Evolutionary conservation across 2,888 invertebrate genomes (phyloP), one percentile per base, ranked within the genome.

Genomic region (Sinodicranocentrus sp.): DNA sequence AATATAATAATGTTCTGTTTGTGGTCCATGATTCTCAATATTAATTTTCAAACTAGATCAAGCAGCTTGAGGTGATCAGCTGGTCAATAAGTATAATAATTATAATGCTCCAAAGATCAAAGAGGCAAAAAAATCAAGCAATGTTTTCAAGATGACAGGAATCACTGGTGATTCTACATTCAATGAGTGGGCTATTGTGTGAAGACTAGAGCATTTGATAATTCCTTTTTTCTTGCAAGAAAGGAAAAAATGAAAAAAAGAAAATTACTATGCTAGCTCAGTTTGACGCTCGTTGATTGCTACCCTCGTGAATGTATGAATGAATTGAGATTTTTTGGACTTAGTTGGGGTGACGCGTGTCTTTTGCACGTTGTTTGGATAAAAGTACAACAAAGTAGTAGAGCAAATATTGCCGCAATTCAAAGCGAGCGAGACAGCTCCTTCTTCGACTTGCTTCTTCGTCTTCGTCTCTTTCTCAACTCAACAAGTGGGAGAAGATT

Each of bases 381-480:
- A 75, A 44, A 65, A 43, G 26, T 39, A 61, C 59, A 78, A 78
- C 48, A 72, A 73, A 43, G 28, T 44, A 48, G 19, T 15, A 44
- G 28, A 21, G 39, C 26, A 21, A 21, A 44, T 44, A 28, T 17
- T 70, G 26, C 48, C 44, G 25, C 25, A 26, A 43, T 25, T 57
- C 17, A 57, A 8, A n/a, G 23, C 3, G 26, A 15, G 17, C 23
- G 21, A 5, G 21, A 3, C 33, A 33, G 33, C 33, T 33, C 33
- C 33, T 33, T 33, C 33, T 33, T 33, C 25, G n/a, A 48, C 73
- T 71, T 79, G 79, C 63, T 72, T 78, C 63, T 72, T 78, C 76
- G 67, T 77, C 78, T 78, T 70, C 77, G 67, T 77, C 78, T 72
- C 65, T 57, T 68, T 61, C 57, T 52, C 73, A 82, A 75, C 73